Evolutionary conservation across 2,797 vertebrate genomes (phyloP).

Genomic region (Leptatherina wallacei): DNA sequence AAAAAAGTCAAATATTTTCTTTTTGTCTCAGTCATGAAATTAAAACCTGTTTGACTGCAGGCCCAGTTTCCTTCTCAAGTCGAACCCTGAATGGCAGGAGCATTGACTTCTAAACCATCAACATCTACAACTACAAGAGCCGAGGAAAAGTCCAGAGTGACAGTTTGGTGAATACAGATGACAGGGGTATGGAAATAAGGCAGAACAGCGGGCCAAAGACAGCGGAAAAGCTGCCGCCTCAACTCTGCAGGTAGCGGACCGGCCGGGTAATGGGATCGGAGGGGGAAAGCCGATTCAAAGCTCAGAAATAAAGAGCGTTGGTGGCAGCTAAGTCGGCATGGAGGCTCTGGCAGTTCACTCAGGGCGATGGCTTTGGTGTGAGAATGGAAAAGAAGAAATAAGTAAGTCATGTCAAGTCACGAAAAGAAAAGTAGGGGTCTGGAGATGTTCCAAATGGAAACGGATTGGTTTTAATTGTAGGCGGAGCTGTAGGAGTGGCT

Average conservation of each 20-base stretch:
- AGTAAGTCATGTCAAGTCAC: not conserved
- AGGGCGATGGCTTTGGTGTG: not conserved
- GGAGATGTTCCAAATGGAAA: conserved; percentile 1
- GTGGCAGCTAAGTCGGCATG: conserved; percentile 41
- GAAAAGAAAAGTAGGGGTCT: not conserved
- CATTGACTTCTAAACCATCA: not conserved
- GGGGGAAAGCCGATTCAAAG: conserved; percentile 59
- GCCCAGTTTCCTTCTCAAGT: no score
- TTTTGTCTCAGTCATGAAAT: no score
- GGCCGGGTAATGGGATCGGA: conserved; percentile 60
- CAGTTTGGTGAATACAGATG: conserved; percentile 10
- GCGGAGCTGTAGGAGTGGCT: conserved; percentile 1
- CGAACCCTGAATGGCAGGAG: not conserved
- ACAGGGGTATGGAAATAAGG: conserved; percentile 15
- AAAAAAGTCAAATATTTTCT: no score
- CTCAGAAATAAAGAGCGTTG: conserved; percentile 56
- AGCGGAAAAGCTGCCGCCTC: conserved; percentile 24
- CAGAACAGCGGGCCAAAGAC: not conserved
- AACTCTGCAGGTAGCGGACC: conserved; percentile 32
- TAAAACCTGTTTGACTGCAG: no score
- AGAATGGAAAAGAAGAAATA: not conserved
- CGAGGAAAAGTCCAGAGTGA: not conserved
- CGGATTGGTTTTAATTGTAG: conserved; percentile 24
- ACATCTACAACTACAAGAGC: not conserved
- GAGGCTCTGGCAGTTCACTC: conserved; percentile 36